These are phyloP conservation scores for Oreamnos americanus DNA, from an alignment of 2,113 vertebrate species.

Conservation along the genomic window DNA sequence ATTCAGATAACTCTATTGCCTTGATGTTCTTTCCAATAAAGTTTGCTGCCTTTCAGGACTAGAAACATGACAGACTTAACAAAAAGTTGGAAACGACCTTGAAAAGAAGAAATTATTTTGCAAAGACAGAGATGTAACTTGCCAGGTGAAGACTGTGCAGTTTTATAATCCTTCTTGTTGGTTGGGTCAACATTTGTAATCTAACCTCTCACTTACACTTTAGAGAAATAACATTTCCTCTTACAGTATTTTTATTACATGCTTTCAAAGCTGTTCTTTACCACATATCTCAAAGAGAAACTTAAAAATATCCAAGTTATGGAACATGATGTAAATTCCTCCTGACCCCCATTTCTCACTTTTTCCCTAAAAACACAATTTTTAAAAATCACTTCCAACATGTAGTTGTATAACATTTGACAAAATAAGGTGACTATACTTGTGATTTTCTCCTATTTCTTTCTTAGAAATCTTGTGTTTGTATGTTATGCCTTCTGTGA, in stretches of 20 bases:
- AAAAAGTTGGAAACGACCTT: not conserved
- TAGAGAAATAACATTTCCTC: not conserved
- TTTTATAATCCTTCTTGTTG: not conserved
- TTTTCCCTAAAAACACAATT: not conserved
- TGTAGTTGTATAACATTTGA: not conserved
- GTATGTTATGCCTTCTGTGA: not conserved
- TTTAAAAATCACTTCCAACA: not conserved
- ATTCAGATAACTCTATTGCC: not conserved
- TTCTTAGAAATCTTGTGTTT: not conserved
- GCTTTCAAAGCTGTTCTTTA: constrained; percentile 1
- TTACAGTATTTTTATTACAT: not conserved
- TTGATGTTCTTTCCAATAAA: not conserved
- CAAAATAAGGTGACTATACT: not conserved
- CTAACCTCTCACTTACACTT: not conserved
- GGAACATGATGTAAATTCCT: not conserved
- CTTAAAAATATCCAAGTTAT: not conserved
- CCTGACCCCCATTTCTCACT: not conserved
- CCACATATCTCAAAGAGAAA: not conserved
- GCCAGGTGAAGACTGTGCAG: not conserved
- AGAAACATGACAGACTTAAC: not conserved
- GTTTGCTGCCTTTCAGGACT: not conserved
- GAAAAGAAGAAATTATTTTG: not conserved
- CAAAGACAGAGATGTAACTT: not conserved
- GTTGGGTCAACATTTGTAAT: not conserved
- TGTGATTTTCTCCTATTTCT: not conserved